Evolutionary conservation across 2,888 invertebrate species (phyloP), one percentile per base, ranked within the genome.

Genomic region (Phoronis australis): DNA sequence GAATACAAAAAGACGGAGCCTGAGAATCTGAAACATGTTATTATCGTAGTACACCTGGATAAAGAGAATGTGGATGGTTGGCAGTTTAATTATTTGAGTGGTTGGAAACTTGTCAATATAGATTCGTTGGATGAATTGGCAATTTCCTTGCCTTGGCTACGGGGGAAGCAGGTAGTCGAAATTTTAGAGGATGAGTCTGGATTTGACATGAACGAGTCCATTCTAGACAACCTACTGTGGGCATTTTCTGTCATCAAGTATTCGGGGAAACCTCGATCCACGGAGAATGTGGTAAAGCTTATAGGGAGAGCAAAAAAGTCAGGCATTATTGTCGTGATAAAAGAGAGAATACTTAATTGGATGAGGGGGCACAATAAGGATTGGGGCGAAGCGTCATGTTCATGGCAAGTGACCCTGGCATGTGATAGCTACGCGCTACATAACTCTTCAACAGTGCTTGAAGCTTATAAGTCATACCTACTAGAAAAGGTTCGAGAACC

Each of bases 241-340:
- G 50, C 57, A 22, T 62, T 62, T 27, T 54, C 59, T 0, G 40
- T 55, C 25, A 61, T 64, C 5, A 47, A 50, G 38, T 64, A 61
- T 41, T 37, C 41, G 4, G 27, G 18, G 18, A 27, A 40, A 18
- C 51, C 53, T 21, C 47, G 59, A 37, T 25, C 50, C 49, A 42
- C 54, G 5, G 41, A 48, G 3, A 57, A 54, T 22, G 51, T 62
- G 1, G 41, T 42, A n/a, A 18, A 38, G 1, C n/a, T 56, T 1
- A 45, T 61, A 15, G 39, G 50, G 23, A 25, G n/a, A 31, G 31
- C 27, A 18, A 18, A 12, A 12, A 21, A 42, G 12, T 23, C 23
- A 21, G 18, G 22, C n/a, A 12, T 23, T 3, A 22, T 47, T 2
- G n/a, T n/a, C 25, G 27, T 39, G 23, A n/a, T n/a, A n/a, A n/a